phyloP scores from a whole-genome alignment of 2,797 vertebrate genomes.

The Parotocinclus haroldoi region DNA sequence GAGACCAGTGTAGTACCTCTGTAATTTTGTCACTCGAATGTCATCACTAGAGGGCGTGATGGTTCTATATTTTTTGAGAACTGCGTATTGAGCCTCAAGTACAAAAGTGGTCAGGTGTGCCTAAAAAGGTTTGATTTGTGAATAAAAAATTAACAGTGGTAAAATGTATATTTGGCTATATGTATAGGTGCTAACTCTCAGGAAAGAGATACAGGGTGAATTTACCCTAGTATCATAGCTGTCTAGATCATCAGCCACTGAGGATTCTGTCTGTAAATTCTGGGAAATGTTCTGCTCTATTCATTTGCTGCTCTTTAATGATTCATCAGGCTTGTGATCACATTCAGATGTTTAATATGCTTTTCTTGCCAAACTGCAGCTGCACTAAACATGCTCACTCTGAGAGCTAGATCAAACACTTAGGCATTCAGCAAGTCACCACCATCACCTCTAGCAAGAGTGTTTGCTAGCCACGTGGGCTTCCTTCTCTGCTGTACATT shows the following conservation, averaged over 20 bases:
- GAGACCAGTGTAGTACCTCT: not conserved
- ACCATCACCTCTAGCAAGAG: not conserved
- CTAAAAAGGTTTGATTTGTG: slow-evolving; percentile 15
- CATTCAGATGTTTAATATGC: slow-evolving; percentile 16
- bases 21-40: not conserved
- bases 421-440: slow-evolving; percentile 6
- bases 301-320: slow-evolving; percentile 5
- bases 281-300: no score
- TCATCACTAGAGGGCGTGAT: slow-evolving; percentile 41
- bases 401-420: slow-evolving; percentile 10
- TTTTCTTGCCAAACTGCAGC: slow-evolving; percentile 8
- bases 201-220: slow-evolving; percentile 35
- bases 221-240: not conserved
- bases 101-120: slow-evolving; percentile 7
- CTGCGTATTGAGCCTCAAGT: slow-evolving; percentile 8
- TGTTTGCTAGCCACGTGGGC: slow-evolving; percentile 1
- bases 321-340: slow-evolving; percentile 27
- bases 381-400: slow-evolving; percentile 3
- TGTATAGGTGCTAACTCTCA: slow-evolving; percentile 47
- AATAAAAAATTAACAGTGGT: slow-evolving; percentile 21
- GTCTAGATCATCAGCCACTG: no score
- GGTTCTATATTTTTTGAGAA: not conserved
- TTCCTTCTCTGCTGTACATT: not conserved
- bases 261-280: no score
- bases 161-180: slow-evolving; percentile 11